phyloP scores from a whole-genome alignment of 2,797 vertebrate species.

The Pseudochromis fuscus region DNA sequence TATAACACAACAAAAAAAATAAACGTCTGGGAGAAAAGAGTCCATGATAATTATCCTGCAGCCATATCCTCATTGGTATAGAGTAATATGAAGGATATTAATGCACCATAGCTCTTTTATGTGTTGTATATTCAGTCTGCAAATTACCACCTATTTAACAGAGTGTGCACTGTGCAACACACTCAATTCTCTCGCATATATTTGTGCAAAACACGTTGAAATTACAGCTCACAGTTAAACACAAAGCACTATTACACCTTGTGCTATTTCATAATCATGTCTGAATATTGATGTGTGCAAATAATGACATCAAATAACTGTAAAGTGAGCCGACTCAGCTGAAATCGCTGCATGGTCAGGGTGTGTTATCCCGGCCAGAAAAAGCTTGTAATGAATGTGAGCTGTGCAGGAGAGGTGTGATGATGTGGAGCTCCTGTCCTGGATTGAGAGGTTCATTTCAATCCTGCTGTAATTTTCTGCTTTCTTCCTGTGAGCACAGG shows the following conservation, averaged over 20 bases:
- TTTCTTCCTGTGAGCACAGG: conserved; percentile 23
- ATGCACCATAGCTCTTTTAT: conserved; percentile 18
- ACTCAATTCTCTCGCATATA: not conserved
- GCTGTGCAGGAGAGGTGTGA: conserved; percentile 17
- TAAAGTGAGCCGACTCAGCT: conserved; percentile 1
- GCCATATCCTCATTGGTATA: not conserved
- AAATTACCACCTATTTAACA: conserved; percentile 24
- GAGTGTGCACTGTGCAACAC: not conserved
- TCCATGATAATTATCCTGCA: conserved; percentile 6
- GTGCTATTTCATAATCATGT: not conserved
- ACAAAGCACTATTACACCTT: conserved; percentile 15
- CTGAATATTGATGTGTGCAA: conserved; percentile 28
- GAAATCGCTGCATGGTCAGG: not conserved
- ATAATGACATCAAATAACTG: conserved; percentile 19
- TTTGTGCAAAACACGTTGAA: conserved; percentile 11
- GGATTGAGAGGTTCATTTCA: conserved; percentile 28
- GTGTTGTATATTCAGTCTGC: not conserved
- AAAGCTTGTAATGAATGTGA: conserved; percentile 36
- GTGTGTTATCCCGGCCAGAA: not conserved
- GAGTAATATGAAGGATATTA: conserved; percentile 11
- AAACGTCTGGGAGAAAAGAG: not conserved
- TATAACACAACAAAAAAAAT: conserved; percentile 2
- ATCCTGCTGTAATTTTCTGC: conserved; percentile 30
- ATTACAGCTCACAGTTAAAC: conserved; percentile 23
- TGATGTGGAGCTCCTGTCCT: conserved; percentile 12